Evolutionary conservation across 2,888 invertebrate species (phyloP).

Genomic region (Orthosia cruda): DNA sequence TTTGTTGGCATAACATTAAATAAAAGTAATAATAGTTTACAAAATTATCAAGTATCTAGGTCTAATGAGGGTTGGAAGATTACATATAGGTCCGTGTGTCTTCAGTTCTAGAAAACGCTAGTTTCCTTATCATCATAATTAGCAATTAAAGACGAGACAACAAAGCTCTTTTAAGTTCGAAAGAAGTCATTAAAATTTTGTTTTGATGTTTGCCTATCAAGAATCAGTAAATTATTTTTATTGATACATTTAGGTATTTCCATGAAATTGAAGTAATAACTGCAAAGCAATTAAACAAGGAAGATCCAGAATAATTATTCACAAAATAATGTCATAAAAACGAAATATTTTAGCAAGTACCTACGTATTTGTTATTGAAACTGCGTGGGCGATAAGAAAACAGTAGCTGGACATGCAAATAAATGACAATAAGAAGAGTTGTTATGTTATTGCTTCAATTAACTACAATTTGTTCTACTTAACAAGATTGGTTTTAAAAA

Average conservation of each 20-base stretch:
- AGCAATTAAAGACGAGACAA: not conserved
- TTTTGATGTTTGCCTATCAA: not conserved
- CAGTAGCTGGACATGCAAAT: slow-evolving; percentile 66
- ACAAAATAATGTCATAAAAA: slow-evolving; percentile 10
- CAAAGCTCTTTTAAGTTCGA: not conserved
- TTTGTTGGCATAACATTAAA: too few species aligned
- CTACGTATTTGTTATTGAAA: slow-evolving; percentile 7
- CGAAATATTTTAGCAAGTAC: slow-evolving; percentile 5
- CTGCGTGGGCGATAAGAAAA: slow-evolving; percentile 56
- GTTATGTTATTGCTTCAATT: slow-evolving; percentile 43
- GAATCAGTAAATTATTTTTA: not conserved
- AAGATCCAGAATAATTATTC: slow-evolving; percentile 25
- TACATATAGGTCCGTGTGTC: too few species aligned
- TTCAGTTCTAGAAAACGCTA: not conserved
- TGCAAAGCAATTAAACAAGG: slow-evolving; percentile 27
- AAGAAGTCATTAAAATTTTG: not conserved
- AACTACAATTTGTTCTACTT: slow-evolving; percentile 11
- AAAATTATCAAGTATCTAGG: too few species aligned
- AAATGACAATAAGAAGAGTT: slow-evolving; percentile 54
- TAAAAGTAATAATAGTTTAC: too few species aligned
- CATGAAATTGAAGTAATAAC: not conserved
- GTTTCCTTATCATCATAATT: not conserved
- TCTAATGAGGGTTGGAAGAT: too few species aligned
- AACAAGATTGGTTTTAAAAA: slow-evolving; percentile 2
- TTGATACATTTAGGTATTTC: not conserved